phyloP scores from a whole-genome alignment of 1,140 invertebrate species.

The Cotesia chilonis region DNA sequence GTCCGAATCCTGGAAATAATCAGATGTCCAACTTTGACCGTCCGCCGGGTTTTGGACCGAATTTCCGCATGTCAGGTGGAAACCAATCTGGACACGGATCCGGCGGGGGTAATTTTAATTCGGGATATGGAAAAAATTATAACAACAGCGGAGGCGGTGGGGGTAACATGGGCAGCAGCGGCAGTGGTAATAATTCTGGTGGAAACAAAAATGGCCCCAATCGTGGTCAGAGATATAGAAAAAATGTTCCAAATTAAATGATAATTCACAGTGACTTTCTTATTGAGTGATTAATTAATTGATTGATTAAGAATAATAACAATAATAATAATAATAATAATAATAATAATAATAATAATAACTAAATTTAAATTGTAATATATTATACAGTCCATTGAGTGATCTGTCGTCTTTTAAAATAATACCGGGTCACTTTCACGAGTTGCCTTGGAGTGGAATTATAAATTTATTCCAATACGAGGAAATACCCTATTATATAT shows the following conservation, averaged over 20 bases:
- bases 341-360: no score
- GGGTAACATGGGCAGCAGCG: slow-evolving; percentile 3
- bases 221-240: slow-evolving; percentile 35
- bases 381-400: slow-evolving; percentile 26
- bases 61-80: slow-evolving; percentile 48
- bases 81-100: slow-evolving; percentile 40
- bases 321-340: slow-evolving; percentile 38
- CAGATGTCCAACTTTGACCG: slow-evolving; percentile 54
- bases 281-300: no score
- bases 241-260: slow-evolving; percentile 43
- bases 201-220: slow-evolving; percentile 48
- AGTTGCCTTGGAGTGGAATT: slow-evolving; percentile 23
- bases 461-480: slow-evolving; percentile 4
- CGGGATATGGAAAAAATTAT: slow-evolving; percentile 45
- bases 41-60: slow-evolving; percentile 53
- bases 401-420: slow-evolving; percentile 26
- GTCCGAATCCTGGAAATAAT: slow-evolving; percentile 43
- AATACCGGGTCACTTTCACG: slow-evolving; percentile 19
- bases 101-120: slow-evolving; percentile 46
- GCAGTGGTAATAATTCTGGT: slow-evolving; percentile 22
- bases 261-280: slow-evolving; percentile 50
- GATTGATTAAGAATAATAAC: slow-evolving; percentile 48
- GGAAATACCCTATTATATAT: slow-evolving; percentile 14
- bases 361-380: no score
- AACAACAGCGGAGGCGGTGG: slow-evolving; percentile 12